A percentile compares a stretch with the other conserved stretches of the same genome.
Evolutionary conservation across 1,140 invertebrate species (phyloP).

Genomic region (Gryllus bimaculatus): DNA sequence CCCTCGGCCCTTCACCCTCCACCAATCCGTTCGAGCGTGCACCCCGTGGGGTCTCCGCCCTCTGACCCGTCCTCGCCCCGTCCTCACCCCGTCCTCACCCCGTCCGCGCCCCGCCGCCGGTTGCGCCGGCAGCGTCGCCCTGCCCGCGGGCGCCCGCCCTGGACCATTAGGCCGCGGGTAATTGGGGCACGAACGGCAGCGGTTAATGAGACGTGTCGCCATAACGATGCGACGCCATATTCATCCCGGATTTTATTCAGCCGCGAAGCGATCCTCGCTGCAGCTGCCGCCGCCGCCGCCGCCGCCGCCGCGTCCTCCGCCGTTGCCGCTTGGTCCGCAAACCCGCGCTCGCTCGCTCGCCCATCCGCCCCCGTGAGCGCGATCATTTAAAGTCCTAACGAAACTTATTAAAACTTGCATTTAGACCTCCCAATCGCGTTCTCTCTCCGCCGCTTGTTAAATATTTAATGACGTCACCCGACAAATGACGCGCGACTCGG

Average conservation of each 20-base stretch:
- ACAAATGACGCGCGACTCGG: neutral
- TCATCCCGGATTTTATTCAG: neutral
- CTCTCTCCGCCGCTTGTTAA: neutral
- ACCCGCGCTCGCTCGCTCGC: neutral
- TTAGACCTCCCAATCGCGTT: neutral
- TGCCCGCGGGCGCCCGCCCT: neutral
- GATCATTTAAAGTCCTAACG: constrained; percentile 1
- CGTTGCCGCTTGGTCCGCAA: too few species aligned
- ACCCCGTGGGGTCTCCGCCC: too few species aligned
- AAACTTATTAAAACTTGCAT: neutral
- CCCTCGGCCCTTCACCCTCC: too few species aligned
- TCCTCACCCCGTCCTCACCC: too few species aligned
- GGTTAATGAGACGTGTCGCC: neutral
- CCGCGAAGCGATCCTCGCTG: too few species aligned
- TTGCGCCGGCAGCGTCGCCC: too few species aligned
- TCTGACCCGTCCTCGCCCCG: too few species aligned
- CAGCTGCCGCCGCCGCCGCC: too few species aligned
- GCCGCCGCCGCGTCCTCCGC: too few species aligned
- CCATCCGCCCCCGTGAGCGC: too few species aligned
- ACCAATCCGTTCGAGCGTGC: too few species aligned
- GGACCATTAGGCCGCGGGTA: neutral
- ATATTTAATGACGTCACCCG: constrained; percentile 1
- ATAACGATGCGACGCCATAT: neutral
- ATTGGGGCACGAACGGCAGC: neutral
- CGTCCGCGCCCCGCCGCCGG: too few species aligned